Conservation (phyloP, 2,113 vertebrate genomes). For the Egretta garzetta region DNA sequence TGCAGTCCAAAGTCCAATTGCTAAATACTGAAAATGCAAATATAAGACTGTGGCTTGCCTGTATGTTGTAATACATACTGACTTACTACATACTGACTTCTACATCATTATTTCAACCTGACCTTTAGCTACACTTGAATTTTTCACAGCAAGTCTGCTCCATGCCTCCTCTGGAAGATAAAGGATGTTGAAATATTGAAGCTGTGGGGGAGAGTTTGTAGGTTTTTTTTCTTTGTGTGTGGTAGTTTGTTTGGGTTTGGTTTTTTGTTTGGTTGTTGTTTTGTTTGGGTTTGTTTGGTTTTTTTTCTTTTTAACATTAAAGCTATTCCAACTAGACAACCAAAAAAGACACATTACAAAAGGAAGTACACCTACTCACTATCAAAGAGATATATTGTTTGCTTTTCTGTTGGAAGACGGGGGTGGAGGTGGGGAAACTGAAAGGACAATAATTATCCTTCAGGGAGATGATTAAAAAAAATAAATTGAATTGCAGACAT, state of each 20-base stretch:
- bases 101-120: background rate
- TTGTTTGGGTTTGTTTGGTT: background rate
- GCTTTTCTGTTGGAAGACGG: background rate
- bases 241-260: background rate
- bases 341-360: background rate
- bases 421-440: too few relatives aligned
- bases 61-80: background rate
- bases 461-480: background rate
- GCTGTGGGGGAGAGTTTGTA: background rate
- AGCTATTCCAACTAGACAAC: background rate
- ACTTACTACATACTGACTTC: background rate
- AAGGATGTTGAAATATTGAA: background rate
- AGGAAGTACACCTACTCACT: background rate
- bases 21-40: background rate
- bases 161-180: background rate
- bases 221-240: background rate
- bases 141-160: background rate
- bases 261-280: background rate
- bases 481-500: background rate
- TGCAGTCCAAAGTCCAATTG: background rate
- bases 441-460: background rate
- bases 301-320: background rate
- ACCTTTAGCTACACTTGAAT: background rate
- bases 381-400: background rate
- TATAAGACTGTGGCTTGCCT: background rate